Evolutionary conservation across 2,888 invertebrate genomes (phyloP), one percentile per base, ranked within the genome.

Genomic region (Lissonota sp.): DNA sequence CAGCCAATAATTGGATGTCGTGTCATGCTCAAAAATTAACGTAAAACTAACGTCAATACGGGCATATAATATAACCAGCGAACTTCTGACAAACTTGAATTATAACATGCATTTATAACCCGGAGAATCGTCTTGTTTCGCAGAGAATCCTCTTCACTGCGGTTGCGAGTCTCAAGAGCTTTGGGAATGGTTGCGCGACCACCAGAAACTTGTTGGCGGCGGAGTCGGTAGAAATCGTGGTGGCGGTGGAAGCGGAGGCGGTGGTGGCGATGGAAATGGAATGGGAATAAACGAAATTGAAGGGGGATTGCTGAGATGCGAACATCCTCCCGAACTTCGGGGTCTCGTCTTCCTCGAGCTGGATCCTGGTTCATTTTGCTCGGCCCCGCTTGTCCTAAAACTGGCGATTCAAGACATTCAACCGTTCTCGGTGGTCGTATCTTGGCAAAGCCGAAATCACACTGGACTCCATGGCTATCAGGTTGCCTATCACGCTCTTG

Each of bases 131-230:
- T 60, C 60, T 70, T 78, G 60, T 83, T 82, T 89, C 87, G 63
- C 94, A 97, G 98, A 97, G 90, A 98, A 98, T 93, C 98, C 98
- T 58, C 93, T 98, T 87, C 95, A 96, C 83, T 98, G 98, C 93
- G 96, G 96, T 90, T 98, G 98, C 92, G 97, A 98, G 91, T 95
- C 97, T 79, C 97, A 97, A 93, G 97, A 97, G 91, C 94, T 98
- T 63, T 98, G 98, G 97, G 96, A 96, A 93, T 98, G 98, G 98
- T 94, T 98, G 91, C 94, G 97, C 89, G 96, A 97, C 92, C 97
- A 98, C 93, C 95, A 96, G 89, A 97, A 97, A 93, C 94, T 96
- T 77, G 93, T 96, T 40, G 90, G 93, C 79, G 90, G 93, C 80
- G 94, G 94, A 87, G 94, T 94, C 89, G 91, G 92, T 78, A 93